phyloP scores from a whole-genome alignment of 2,888 invertebrate species.

The Pachydiplax longipennis region DNA sequence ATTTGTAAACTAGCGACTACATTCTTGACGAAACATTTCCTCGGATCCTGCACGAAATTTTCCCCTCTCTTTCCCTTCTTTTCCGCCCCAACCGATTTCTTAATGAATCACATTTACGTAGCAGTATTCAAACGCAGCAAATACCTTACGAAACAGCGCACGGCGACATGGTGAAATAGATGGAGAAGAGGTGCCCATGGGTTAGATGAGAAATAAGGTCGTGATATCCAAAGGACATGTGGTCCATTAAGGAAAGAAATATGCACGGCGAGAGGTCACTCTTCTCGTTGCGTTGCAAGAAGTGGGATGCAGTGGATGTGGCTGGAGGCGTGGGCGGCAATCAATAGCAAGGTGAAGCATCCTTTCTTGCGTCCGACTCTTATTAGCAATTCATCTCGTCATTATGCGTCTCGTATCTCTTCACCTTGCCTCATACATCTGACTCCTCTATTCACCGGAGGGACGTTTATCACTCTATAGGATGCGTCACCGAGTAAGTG shows the following conservation, averaged over 20 bases:
- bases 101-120: too few relatives aligned
- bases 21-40: too few relatives aligned
- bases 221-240: background rate
- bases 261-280: background rate
- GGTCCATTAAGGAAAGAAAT: background rate
- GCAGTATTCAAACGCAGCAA: too few relatives aligned
- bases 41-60: too few relatives aligned
- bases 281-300: background rate
- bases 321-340: background rate
- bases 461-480: too few relatives aligned
- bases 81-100: too few relatives aligned
- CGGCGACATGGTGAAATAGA: too few relatives aligned
- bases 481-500: too few relatives aligned
- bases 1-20: too few relatives aligned
- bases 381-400: slow-evolving; percentile 16
- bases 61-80: too few relatives aligned
- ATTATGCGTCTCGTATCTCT: background rate
- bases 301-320: background rate
- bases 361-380: slow-evolving; percentile 19
- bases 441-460: background rate
- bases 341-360: slow-evolving; percentile 38
- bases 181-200: too few relatives aligned
- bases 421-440: background rate
- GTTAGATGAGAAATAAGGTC: background rate
- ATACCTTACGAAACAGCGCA: too few relatives aligned